phyloP scores from a whole-genome alignment of 2,888 invertebrate species.

The Latheticus oryzae region DNA sequence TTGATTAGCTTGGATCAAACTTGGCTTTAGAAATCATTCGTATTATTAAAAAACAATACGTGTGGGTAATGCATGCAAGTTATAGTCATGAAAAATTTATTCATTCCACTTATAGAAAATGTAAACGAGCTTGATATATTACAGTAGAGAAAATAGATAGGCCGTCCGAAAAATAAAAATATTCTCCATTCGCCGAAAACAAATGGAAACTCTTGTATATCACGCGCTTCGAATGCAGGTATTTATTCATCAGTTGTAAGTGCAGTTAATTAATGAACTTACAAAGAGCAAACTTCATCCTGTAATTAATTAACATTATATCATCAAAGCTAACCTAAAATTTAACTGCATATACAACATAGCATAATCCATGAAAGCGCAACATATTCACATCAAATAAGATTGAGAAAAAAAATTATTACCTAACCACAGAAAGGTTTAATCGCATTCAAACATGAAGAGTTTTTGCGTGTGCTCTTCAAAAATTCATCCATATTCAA shows the following conservation, averaged over 20 bases:
- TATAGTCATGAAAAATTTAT: too few relatives aligned
- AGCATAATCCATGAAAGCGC: slow-evolving; percentile 18
- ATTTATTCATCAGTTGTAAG: slow-evolving; percentile 2
- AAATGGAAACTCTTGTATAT: too few relatives aligned
- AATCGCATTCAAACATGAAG: slow-evolving; percentile 27
- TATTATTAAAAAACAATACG: too few relatives aligned
- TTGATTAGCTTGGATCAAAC: too few relatives aligned
- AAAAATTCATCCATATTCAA: slow-evolving; percentile 23
- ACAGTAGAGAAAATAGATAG: too few relatives aligned
- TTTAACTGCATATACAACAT: slow-evolving; percentile 6
- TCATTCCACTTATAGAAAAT: too few relatives aligned
- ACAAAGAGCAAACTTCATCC: slow-evolving; percentile 16
- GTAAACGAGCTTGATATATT: too few relatives aligned
- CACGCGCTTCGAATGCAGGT: too few relatives aligned
- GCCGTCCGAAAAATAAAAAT: too few relatives aligned
- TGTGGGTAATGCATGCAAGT: too few relatives aligned
- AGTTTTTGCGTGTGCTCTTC: slow-evolving; percentile 28
- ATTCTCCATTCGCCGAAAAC: too few relatives aligned
- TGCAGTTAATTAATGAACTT: slow-evolving; percentile 13
- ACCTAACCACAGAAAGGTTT: slow-evolving; percentile 11
- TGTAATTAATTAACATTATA: slow-evolving; percentile 17
- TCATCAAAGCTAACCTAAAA: slow-evolving; percentile 5
- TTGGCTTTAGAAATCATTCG: too few relatives aligned
- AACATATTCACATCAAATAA: not conserved
- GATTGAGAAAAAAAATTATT: slow-evolving; percentile 6